Base-by-base conservation (phyloP, 1,140 invertebrate species). In the Ptiloglossa arizonensis region DNA sequence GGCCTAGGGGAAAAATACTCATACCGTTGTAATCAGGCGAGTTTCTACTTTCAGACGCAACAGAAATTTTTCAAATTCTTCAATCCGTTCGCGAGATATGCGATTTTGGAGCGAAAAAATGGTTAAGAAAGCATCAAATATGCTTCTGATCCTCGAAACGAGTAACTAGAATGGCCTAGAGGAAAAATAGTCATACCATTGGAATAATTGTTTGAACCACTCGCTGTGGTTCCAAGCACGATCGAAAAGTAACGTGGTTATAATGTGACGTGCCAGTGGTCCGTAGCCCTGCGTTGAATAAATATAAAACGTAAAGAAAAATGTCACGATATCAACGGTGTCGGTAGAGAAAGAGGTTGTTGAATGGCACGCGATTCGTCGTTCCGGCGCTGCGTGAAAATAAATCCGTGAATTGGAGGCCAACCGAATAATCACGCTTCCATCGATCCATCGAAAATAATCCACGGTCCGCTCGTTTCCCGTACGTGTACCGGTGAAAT, bases 391-490 rank as follows among this genome's bases (percentile, higher is more conserved):
- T 11, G 8, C 22, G 29, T 17, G 27, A 24, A 66, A 48, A 44
- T 66, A 79, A 79, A 79, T 70, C 52, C 29, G 73, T 2, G 71
- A 73, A 66, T 38, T 50, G 35, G 35, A 24, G 22, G 48, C 44
- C 46, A 46, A n/a, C 9, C 15, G 44, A 63, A 50, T 44, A 52
- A 35, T 64, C 60, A 46, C 22, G 70, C 48, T 74, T 19, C 71
- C 48, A 74, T 74, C 48, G 71, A 74, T 74, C 71, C 71, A 19
- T 74, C 60, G 62, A 56, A 74, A 74, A 74, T 74, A 74, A 74
- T 74, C 71, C 71, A 54, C 32, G 48, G 29, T n/a, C 35, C 60
- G 29, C 1, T n/a, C 32, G 35, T 19, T 6, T 5, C 5, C 2
- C 50, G 29, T 19, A 32, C 59, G 22, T 3, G 17, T 71, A 5